These are phyloP conservation scores for Drosophila quinaria DNA, from an alignment of 2,888 invertebrate genomes.

Conservation along the genomic window DNA sequence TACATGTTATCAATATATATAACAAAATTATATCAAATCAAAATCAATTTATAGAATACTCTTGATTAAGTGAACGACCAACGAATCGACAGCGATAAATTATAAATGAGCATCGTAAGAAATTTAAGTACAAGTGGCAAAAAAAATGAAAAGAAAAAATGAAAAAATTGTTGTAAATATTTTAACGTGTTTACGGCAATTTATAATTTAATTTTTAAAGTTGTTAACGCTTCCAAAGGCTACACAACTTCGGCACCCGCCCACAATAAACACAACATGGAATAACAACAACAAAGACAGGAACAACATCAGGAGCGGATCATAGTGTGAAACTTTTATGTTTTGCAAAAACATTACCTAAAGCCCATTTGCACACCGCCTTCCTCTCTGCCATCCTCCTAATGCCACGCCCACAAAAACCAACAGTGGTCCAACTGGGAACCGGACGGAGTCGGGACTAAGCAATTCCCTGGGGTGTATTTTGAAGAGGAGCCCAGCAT, in stretches of 20 bases:
- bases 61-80: background rate
- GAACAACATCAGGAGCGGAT: slow-evolving; percentile 32
- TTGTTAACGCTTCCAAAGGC: slow-evolving; percentile 29
- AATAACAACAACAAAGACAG: slow-evolving; percentile 26
- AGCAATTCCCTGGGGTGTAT: slow-evolving; percentile 72
- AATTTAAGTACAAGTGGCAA: background rate
- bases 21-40: background rate
- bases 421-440: slow-evolving; percentile 13
- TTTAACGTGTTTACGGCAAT: slow-evolving; percentile 20
- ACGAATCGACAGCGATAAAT: background rate
- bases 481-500: slow-evolving; percentile 57
- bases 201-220: slow-evolving; percentile 45
- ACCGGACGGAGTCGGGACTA: slow-evolving; percentile 24
- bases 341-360: slow-evolving; percentile 71
- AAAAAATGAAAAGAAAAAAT: background rate
- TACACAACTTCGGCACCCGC: slow-evolving; percentile 20
- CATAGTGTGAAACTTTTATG: slow-evolving; percentile 73
- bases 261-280: slow-evolving; percentile 34
- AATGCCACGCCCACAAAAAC: slow-evolving; percentile 18
- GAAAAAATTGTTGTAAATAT: slow-evolving; percentile 7
- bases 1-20: background rate
- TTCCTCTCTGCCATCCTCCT: background rate
- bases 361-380: slow-evolving; percentile 54
- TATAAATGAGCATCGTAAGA: background rate
- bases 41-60: background rate